Evolutionary conservation across 2,113 vertebrate genomes (phyloP).

Genomic region (Rhagologus leucostigma): DNA sequence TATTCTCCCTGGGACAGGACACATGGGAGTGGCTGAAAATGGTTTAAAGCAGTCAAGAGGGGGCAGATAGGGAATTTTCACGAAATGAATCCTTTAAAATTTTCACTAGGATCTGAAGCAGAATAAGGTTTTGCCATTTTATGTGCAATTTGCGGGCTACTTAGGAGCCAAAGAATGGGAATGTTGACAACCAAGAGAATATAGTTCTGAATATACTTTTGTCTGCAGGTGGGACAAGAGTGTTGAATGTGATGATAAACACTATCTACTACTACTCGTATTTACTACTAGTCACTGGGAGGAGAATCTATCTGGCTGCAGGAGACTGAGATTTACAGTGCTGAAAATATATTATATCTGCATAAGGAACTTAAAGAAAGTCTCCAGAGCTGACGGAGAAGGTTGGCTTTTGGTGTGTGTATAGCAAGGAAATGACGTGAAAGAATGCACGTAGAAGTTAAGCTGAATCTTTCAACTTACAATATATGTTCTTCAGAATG

Average conservation of each 20-base stretch:
- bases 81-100: neutral
- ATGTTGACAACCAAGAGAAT: neutral
- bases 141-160: neutral
- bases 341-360: neutral
- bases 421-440: rapidly evolving
- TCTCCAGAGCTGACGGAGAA: neutral
- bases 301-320: neutral
- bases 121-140: neutral
- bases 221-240: neutral
- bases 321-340: neutral
- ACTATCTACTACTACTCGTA: neutral
- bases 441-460: neutral
- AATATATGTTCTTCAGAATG: neutral
- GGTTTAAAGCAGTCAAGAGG: neutral
- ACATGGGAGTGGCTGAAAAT: neutral
- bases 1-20: neutral
- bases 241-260: neutral
- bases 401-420: neutral
- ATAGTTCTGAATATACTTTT: neutral
- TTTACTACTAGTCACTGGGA: neutral
- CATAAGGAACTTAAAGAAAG: neutral
- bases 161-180: neutral
- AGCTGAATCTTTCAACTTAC: neutral
- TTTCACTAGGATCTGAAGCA: neutral
- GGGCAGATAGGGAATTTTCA: neutral